Evolutionary conservation across 2,113 vertebrate species (phyloP).

Genomic region (Microcebus griseorufus): DNA sequence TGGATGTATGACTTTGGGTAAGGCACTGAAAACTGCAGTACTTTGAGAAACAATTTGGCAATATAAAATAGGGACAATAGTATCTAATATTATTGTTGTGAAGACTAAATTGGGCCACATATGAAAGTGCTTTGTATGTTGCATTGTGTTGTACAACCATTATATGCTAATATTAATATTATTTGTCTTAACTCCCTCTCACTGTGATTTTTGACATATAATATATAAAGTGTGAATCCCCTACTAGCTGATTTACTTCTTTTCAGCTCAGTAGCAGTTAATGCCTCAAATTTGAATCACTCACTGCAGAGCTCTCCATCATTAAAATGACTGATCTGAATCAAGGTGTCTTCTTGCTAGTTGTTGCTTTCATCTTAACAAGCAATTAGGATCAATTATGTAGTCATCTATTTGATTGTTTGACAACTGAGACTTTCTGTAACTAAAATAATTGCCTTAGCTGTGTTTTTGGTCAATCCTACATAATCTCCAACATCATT

Average conservation of each 20-base stretch:
- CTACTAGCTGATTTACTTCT: slow-evolving; percentile 21
- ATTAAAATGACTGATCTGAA: slow-evolving; percentile 61
- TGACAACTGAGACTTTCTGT: slow-evolving; percentile 42
- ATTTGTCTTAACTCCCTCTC: background rate
- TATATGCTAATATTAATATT: background rate
- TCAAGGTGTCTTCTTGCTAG: slow-evolving; percentile 43
- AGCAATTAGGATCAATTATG: slow-evolving; percentile 62
- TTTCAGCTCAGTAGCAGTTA: slow-evolving; percentile 13
- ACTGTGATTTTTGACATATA: background rate
- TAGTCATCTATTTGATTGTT: slow-evolving; percentile 58
- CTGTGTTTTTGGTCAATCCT: slow-evolving; percentile 51
- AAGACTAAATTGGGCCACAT: background rate
- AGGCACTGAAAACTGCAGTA: background rate
- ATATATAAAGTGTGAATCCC: background rate
- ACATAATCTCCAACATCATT: slow-evolving; percentile 15
- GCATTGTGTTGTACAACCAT: background rate
- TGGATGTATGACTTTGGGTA: background rate
- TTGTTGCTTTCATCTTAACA: slow-evolving; percentile 58
- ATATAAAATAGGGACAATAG: background rate
- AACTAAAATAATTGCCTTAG: slow-evolving; percentile 50
- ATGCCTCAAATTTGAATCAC: slow-evolving; percentile 27
- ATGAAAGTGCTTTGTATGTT: background rate
- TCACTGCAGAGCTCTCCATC: slow-evolving; percentile 22
- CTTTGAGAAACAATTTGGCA: background rate
- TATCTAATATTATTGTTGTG: background rate